phyloP scores from a whole-genome alignment of 2,113 vertebrate genomes.

The Neomonachus schauinslandi region DNA sequence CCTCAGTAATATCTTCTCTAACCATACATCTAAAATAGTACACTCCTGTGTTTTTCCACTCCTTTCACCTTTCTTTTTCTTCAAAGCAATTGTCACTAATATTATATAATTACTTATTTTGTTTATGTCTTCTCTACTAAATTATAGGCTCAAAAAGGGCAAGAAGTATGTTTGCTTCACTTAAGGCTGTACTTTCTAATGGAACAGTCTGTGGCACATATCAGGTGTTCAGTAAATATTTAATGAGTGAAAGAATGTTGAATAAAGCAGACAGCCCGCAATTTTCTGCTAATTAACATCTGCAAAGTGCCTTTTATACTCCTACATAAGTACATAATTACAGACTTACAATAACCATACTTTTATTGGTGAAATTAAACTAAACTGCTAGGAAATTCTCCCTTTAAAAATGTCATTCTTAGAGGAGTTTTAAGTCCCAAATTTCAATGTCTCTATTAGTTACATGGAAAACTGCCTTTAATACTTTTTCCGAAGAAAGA shows the following conservation, averaged over 20 bases:
- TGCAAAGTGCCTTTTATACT: conserved; percentile 39
- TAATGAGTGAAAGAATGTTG: neutral
- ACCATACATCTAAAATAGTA: conserved; percentile 7
- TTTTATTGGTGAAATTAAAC: conserved; percentile 56
- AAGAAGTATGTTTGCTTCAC: neutral
- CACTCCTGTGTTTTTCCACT: neutral
- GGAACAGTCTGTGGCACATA: neutral
- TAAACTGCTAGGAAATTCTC: conserved; percentile 23
- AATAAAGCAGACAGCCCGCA: conserved; percentile 35
- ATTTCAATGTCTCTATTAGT: conserved; percentile 29
- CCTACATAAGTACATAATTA: neutral
- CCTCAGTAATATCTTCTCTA: neutral
- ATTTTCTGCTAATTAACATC: conserved; percentile 40
- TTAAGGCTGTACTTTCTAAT: neutral
- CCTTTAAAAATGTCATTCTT: conserved; percentile 37
- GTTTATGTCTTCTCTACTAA: neutral
- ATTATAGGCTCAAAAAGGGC: conserved; percentile 13
- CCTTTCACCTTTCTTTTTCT: neutral
- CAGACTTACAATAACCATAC: neutral
- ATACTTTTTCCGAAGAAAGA: neutral
- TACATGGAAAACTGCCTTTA: neutral
- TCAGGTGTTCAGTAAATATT: conserved; percentile 52
- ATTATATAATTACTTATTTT: neutral
- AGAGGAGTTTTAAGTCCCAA: neutral
- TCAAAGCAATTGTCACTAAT: neutral